A percentile compares a stretch with the other conserved stretches of the same genome.
phyloP scores from a whole-genome alignment of 2,113 vertebrate species.

The Chroicocephalus ridibundus region DNA sequence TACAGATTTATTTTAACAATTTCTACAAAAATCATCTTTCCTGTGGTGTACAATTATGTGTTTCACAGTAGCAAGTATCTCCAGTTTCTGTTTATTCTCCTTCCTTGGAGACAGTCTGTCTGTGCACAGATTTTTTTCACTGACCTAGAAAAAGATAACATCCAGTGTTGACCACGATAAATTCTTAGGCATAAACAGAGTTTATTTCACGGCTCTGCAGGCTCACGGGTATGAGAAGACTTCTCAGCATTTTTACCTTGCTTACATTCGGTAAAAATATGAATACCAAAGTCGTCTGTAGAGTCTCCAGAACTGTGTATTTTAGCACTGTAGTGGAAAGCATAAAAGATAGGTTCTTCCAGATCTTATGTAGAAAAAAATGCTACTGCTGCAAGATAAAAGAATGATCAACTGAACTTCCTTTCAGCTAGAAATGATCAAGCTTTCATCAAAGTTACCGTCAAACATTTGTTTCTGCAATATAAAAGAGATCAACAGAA shows the following conservation, averaged over 20 bases:
- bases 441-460: neutral
- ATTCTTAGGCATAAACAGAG: neutral
- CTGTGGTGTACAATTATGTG: conserved; percentile 20
- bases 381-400: neutral
- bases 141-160: neutral
- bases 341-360: neutral
- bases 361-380: neutral
- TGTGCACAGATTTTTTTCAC: neutral
- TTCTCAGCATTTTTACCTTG: neutral
- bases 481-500: neutral
- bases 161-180: neutral
- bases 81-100: conserved; percentile 9
- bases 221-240: neutral
- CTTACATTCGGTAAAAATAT: neutral
- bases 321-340: neutral
- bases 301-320: neutral
- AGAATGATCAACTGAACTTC: neutral
- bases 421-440: neutral
- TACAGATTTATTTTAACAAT: neutral
- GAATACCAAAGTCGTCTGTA: neutral
- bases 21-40: neutral
- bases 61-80: neutral
- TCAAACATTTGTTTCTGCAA: neutral
- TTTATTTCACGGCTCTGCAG: neutral
- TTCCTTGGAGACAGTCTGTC: neutral